Evolutionary conservation across 2,888 invertebrate genomes (phyloP).

Genomic region (Rambutsinella grinnellia): DNA sequence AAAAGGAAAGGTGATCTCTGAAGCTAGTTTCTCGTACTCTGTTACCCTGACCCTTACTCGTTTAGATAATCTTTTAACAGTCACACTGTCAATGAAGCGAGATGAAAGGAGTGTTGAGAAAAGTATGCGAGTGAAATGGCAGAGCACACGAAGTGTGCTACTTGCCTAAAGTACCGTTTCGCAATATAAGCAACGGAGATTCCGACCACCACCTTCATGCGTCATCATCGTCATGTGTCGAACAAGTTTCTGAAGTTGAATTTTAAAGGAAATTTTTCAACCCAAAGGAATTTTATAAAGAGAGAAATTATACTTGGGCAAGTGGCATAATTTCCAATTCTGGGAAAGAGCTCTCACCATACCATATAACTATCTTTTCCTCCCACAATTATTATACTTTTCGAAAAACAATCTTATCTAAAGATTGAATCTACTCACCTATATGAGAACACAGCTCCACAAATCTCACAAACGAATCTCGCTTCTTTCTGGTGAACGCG

Average conservation of each 20-base stretch:
- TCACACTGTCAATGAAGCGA: background rate
- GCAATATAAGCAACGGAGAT: conserved; percentile 18
- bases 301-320: background rate
- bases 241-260: conserved; percentile 31
- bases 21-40: background rate
- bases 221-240: conserved; percentile 33
- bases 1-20: background rate
- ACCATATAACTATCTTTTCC: background rate
- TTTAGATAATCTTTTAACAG: background rate
- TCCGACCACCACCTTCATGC: conserved; percentile 18
- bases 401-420: no score
- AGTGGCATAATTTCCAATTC: background rate
- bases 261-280: background rate
- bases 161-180: conserved; percentile 46
- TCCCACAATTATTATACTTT: no score
- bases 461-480: conserved; percentile 63
- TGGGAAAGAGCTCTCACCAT: background rate
- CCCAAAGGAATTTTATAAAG: background rate
- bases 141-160: conserved; percentile 25
- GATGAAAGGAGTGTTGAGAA: background rate
- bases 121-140: background rate
- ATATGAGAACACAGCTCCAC: conserved; percentile 63
- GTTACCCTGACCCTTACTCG: background rate
- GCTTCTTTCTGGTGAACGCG: conserved; percentile 63
- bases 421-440: conserved; percentile 58